Evolutionary conservation across 2,113 vertebrate species (phyloP).

Genomic region (sheep (Ovis aries)): DNA sequence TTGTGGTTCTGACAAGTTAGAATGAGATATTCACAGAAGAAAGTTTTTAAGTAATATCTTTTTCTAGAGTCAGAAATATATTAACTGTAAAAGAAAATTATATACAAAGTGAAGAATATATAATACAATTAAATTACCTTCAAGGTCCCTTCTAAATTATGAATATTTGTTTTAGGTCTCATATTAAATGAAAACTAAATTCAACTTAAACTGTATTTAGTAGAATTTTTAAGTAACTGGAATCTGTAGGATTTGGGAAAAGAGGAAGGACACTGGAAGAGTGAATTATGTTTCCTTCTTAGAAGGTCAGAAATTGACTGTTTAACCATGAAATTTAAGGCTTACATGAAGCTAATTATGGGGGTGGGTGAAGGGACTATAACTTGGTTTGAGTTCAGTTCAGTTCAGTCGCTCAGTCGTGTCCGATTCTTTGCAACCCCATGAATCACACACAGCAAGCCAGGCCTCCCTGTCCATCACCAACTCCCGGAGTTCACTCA

Average conservation of each 20-base stretch:
- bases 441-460: fast-evolving
- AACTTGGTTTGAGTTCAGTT: not conserved
- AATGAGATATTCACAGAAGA: not conserved
- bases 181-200: not conserved
- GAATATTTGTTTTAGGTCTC: not conserved
- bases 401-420: too few relatives aligned
- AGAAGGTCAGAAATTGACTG: not conserved
- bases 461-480: too few relatives aligned
- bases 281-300: not conserved
- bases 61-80: not conserved
- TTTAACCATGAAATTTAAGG: not conserved
- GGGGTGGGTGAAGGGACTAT: not conserved
- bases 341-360: not conserved
- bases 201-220: not conserved
- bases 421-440: fast-evolving
- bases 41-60: not conserved
- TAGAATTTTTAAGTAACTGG: not conserved
- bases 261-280: not conserved
- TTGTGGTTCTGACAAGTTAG: not conserved
- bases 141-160: not conserved
- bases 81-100: not conserved
- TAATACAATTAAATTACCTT: not conserved
- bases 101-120: not conserved
- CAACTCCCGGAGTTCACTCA: too few relatives aligned
- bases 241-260: not conserved